These are phyloP conservation scores for Cyrtorhinus lividipennis DNA, from an alignment of 1,140 invertebrate genomes.

Conservation along the genomic window DNA sequence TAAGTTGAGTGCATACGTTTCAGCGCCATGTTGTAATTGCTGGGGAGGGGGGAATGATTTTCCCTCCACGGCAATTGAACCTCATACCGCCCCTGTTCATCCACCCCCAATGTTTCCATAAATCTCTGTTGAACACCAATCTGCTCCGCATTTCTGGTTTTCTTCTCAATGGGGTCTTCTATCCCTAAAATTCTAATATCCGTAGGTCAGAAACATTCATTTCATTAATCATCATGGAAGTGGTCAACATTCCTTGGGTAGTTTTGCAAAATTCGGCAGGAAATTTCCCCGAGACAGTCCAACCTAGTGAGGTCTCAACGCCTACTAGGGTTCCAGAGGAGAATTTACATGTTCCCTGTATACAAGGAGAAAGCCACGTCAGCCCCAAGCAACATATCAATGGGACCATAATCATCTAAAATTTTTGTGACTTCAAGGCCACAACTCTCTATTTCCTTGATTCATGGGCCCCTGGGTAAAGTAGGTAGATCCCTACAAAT, in stretches of 20 bases:
- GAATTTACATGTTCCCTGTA: not conserved
- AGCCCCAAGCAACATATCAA: not conserved
- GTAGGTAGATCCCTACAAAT: not conserved
- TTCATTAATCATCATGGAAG: too few species aligned
- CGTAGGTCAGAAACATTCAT: not conserved
- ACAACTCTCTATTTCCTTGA: not conserved
- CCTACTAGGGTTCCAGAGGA: not conserved
- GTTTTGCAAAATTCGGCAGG: not conserved
- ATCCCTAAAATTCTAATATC: not conserved
- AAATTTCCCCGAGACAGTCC: not conserved
- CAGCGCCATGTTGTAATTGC: not conserved
- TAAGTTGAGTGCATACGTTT: not conserved
- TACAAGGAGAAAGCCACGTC: not conserved
- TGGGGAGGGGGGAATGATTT: not conserved
- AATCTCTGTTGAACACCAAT: not conserved
- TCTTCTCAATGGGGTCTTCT: not conserved
- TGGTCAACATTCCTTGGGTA: not conserved
- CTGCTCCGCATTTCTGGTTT: not conserved
- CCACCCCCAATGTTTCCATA: not conserved
- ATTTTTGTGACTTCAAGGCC: not conserved
- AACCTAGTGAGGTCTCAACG: not conserved
- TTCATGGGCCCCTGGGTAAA: not conserved
- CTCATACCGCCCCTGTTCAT: not conserved
- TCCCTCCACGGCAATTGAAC: not conserved
- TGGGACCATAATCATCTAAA: not conserved